A percentile compares a stretch with the other conserved stretches of the same genome.
Evolutionary conservation across 2,797 vertebrate genomes (phyloP).

Genomic region (Pseudochirops corinnae): DNA sequence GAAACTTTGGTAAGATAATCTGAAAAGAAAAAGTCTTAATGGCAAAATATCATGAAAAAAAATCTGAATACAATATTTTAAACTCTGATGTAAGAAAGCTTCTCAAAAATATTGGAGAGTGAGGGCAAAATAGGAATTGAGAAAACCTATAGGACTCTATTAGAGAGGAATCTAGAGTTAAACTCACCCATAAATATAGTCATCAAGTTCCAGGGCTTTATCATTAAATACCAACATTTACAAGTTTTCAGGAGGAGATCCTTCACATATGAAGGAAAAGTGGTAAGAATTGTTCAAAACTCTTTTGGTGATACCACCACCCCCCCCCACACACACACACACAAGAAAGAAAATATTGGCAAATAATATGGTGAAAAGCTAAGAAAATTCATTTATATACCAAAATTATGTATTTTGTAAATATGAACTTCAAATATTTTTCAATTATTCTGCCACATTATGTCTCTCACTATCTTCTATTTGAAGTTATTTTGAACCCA

Average conservation of each 20-base stretch:
- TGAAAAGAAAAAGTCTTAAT: neutral
- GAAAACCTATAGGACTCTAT: neutral
- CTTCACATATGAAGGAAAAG: neutral
- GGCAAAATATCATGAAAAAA: neutral
- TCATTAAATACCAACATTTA: neutral
- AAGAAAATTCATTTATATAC: neutral
- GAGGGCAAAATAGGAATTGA: neutral
- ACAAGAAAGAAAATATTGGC: neutral
- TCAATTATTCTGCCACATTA: neutral
- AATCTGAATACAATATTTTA: neutral
- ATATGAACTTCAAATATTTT: neutral
- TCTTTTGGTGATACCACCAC: too few relatives aligned
- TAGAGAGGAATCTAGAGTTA: neutral
- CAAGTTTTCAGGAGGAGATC: neutral
- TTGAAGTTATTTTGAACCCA: neutral
- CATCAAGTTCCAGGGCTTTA: neutral
- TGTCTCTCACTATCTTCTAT: neutral
- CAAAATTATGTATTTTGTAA: neutral
- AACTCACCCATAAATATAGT: neutral
- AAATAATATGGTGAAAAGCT: neutral
- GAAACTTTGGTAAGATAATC: neutral
- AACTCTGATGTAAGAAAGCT: neutral
- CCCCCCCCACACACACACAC: neutral
- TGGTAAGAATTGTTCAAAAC: neutral
- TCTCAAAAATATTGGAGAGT: neutral